Evolutionary conservation across 2,113 vertebrate genomes (phyloP).

Genomic region (Callipepla californica): DNA sequence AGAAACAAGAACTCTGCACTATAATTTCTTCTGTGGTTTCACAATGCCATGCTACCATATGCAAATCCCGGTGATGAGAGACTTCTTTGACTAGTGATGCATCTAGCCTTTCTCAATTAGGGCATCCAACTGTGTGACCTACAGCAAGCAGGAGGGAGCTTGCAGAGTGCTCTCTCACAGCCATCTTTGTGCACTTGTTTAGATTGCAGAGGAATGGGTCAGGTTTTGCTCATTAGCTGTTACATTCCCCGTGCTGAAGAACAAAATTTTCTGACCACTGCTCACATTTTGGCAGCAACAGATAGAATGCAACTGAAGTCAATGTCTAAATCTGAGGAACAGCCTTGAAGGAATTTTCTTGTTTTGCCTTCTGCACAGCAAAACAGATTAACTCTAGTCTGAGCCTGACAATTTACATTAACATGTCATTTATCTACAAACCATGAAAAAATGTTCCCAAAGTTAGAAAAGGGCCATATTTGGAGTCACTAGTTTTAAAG

Average conservation of each 20-base stretch:
- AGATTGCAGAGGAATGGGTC: neutral
- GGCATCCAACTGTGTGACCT: neutral
- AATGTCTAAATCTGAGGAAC: neutral
- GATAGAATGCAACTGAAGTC: neutral
- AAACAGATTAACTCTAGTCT: conserved; percentile 54
- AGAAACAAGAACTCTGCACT: neutral
- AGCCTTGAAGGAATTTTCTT: conserved; percentile 58
- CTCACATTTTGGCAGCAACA: neutral
- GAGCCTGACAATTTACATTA: conserved; percentile 65
- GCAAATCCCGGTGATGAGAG: neutral
- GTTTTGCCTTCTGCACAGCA: conserved; percentile 32
- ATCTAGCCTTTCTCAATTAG: conserved; percentile 15
- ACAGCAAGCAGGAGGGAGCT: conserved; percentile 13
- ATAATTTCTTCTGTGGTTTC: neutral
- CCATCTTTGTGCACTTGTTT: neutral
- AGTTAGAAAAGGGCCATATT: conserved; percentile 13
- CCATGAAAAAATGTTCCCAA: conserved; percentile 50
- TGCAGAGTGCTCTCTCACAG: neutral
- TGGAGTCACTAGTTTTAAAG: conserved; percentile 44
- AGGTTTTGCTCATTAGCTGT: neutral
- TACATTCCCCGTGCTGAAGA: neutral
- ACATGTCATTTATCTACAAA: conserved; percentile 61
- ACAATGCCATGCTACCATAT: neutral
- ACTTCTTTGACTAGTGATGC: neutral
- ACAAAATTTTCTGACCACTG: neutral